Base-by-base conservation (phyloP, 2,113 vertebrate genomes). In the Chloebia gouldiae region DNA sequence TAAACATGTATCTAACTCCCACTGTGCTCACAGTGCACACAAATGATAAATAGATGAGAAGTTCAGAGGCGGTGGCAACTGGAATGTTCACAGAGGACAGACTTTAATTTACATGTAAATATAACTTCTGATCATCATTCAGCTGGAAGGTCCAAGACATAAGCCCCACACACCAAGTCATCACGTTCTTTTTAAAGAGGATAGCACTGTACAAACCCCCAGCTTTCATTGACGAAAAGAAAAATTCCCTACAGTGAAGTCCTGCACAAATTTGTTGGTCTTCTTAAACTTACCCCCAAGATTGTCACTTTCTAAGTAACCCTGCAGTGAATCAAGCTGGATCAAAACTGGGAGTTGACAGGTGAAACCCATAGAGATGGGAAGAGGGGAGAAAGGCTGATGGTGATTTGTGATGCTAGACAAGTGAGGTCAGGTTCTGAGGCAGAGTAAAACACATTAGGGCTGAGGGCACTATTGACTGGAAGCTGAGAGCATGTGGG, bases 91-190 rank as follows among this genome's bases (percentile, higher is more conserved):
- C 66, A 90, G 81, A 82, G 96, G 94, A 95, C 86, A 94, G 93
- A 94, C 83, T 93, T 92, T 93, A 94, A 98, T 98, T 98, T 98
- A 97, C 97, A 98, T 98, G 93, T 97, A 97, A 98, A 98, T 98
- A 77, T 86, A 79, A 81, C 73, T 92, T 75, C 73, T 96, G 85
- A 91, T 93, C 95, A 92, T 96, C 92, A 96, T 95, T 97, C 77
- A 96, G 50, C 70, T 88, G 73, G 66, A 96, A 92, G 72, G 90
- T 88, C 87, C 90, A 72, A 81, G 85, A 60, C 64, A 50, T 7
- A 77, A 92, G 61, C 40, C 51, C 61, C n/a, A 40, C 22, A 75
- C 15, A 30, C 45, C 0, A 6, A 88, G 53, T 51, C 47, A 77
- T n/a, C 56, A 50, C 22, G 2, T 44, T 63, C 39, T 94, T 82